phyloP scores from a whole-genome alignment of 2,797 vertebrate species.

The Halcyon leucocephala region DNA sequence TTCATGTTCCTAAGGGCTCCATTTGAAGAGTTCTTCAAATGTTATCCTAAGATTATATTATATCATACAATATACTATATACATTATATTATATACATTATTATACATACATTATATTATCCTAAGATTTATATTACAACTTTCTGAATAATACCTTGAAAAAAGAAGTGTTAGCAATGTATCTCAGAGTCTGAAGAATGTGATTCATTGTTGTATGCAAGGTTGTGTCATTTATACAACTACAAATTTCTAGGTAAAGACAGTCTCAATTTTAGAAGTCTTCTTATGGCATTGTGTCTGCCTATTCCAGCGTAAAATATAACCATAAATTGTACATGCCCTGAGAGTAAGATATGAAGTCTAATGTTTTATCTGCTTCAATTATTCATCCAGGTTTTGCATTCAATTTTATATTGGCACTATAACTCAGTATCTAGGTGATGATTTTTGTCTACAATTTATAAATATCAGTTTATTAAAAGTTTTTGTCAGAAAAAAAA shows the following conservation, averaged over 20 bases:
- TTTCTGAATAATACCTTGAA: background rate
- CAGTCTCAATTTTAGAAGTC: background rate
- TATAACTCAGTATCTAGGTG: background rate
- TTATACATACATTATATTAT: background rate
- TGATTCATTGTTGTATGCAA: background rate
- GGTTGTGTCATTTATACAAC: background rate
- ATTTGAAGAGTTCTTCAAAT: background rate
- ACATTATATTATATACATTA: too few relatives aligned
- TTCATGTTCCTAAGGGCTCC: background rate
- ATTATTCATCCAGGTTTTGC: background rate
- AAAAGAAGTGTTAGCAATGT: background rate
- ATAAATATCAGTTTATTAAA: background rate
- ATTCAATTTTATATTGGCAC: background rate
- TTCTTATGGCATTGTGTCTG: background rate
- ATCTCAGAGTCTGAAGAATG: background rate
- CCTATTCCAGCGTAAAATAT: background rate
- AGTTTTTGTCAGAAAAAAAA: background rate
- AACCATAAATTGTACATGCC: background rate
- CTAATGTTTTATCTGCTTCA: background rate
- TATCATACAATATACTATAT: too few relatives aligned
- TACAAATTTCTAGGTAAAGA: background rate
- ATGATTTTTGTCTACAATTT: background rate
- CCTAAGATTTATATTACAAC: background rate
- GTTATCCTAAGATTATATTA: background rate
- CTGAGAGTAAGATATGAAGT: background rate